Conservation (phyloP, 2,113 vertebrate genomes). For the Cichladusa arquata region DNA sequence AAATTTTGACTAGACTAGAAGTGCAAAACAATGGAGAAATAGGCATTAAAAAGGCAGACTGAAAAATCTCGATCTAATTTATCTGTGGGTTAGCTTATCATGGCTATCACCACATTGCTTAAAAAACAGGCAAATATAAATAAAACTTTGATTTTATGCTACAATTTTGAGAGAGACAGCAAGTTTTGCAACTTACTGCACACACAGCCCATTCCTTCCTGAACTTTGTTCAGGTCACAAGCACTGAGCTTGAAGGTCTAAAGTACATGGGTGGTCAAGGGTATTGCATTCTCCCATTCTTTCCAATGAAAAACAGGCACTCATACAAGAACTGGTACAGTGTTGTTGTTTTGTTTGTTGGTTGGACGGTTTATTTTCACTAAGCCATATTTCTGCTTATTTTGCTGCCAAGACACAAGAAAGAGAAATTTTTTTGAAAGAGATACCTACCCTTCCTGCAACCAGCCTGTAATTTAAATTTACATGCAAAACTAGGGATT, state of each 20-base stretch:
- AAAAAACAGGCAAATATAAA: background rate
- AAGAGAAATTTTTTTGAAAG: background rate
- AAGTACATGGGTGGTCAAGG: conserved; percentile 11
- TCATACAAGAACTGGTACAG: background rate
- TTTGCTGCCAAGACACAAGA: background rate
- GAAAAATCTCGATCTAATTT: background rate
- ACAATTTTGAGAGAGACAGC: background rate
- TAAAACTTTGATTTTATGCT: background rate
- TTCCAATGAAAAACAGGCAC: background rate
- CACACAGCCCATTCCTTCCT: background rate
- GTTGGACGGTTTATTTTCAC: background rate
- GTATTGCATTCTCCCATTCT: background rate
- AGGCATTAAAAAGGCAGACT: background rate
- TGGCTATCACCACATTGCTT: background rate
- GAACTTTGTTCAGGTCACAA: background rate
- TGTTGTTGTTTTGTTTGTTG: background rate
- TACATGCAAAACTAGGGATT: background rate
- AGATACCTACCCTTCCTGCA: background rate
- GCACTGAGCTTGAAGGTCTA: background rate
- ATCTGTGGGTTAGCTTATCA: background rate
- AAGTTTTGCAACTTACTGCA: background rate
- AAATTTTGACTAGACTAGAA: background rate
- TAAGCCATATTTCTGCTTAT: background rate
- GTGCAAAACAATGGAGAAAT: background rate
- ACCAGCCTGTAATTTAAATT: background rate